Base-by-base conservation (phyloP, 2,113 vertebrate genomes). In the Sapayoa aenigma region DNA sequence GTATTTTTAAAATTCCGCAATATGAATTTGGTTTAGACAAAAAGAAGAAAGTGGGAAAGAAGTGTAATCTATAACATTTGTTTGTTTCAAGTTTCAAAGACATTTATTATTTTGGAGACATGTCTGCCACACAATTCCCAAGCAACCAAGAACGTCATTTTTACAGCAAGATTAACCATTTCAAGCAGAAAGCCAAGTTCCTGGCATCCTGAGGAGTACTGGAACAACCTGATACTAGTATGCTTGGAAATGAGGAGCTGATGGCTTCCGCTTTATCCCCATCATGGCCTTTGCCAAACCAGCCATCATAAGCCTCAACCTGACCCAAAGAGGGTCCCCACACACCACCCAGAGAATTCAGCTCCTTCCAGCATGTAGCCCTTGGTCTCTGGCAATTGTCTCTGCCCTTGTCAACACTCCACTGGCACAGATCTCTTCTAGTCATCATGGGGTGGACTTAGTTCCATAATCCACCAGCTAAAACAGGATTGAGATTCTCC, bases 61-160 rank as follows among this genome's bases (percentile, higher is more conserved):
- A 95, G 37, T 46, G n/a, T 91, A 95, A 95, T 94, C 94, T 94
- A 37, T 82, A 97, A 94, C 47, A 85, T 63, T 95, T 95, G 91
- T 67, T 94, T 63, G 11, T 87, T 74, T 49, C 0, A 20, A 82
- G 67, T 90, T 92, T 90, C 46, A 91, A 96, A 96, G 90, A 44
- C 67, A 35, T 93, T 78, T 89, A 95, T 95, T 96, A 93, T 97
- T 96, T 95, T 91, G 89, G 84, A 97, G 85, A 90, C 56, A 59
- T 7, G 72, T 84, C 74, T 93, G 66, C 87, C 90, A 88, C 84
- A 78, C 77, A 96, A 95, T 63, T 93, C 90, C 76, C 85, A 94
- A 55, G 59, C 0, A 4, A 90, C 83, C 46, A 71, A 56, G 23
- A 92, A 90, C 8, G 11, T 37, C 35, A 67, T 89, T 96, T 92